Evolutionary conservation across 64 coral and sea anemone species (phyloP).

Genomic region (Montipora efflorescens): DNA sequence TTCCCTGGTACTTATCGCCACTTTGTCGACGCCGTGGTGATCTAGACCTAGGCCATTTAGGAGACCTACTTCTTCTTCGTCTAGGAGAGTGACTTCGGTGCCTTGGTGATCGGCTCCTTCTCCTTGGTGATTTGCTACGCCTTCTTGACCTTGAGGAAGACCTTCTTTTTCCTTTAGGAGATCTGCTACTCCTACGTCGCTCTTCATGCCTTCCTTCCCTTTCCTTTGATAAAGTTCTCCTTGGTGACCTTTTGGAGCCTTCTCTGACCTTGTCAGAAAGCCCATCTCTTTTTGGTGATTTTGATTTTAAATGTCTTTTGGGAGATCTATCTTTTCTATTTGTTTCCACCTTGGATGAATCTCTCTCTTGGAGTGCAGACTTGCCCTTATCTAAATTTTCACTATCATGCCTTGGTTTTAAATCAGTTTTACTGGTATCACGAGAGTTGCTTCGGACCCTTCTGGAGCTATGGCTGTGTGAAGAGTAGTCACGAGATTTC

Average conservation of each 20-base stretch:
- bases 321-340: constrained; percentile 25
- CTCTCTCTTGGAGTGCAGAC: constrained; percentile 42
- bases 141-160: constrained; percentile 52
- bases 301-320: constrained; percentile 15
- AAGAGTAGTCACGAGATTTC: constrained; percentile 8
- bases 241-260: constrained; percentile 19
- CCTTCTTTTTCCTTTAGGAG: constrained; percentile 8
- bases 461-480: constrained; percentile 46
- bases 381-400: constrained; percentile 20
- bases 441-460: constrained; percentile 27
- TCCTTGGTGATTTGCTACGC: constrained; percentile 51
- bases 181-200: neutral
- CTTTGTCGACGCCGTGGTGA: constrained; percentile 64
- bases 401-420: constrained; percentile 31
- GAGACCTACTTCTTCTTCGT: constrained; percentile 49
- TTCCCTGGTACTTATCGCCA: constrained; percentile 82
- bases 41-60: constrained; percentile 63
- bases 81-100: constrained; percentile 60
- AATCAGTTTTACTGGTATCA: constrained; percentile 16
- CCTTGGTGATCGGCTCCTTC: constrained; percentile 79
- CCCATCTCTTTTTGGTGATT: constrained; percentile 17
- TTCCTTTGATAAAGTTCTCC: constrained; percentile 50
- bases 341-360: constrained; percentile 29
- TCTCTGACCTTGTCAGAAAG: constrained; percentile 5
- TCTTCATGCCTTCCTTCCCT: constrained; percentile 1